A percentile compares a stretch with the other conserved stretches of the same genome.
Conservation (phyloP, 1,140 invertebrate genomes). For the Drosophila ambigua region DNA sequence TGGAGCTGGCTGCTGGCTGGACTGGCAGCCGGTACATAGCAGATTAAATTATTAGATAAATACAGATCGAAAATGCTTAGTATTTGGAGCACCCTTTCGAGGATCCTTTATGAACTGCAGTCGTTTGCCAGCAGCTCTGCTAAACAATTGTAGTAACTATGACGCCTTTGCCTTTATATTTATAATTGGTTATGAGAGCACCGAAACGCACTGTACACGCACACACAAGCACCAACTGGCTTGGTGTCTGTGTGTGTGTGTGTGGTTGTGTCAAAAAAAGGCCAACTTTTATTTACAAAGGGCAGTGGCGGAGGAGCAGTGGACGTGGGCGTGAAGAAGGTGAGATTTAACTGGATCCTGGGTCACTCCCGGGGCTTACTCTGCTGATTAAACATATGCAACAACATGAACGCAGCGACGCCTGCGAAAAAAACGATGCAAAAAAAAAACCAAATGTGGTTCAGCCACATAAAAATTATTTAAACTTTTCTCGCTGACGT, state of each 20-base stretch:
- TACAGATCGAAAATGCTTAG: too few species aligned
- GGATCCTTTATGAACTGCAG: too few species aligned
- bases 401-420: constrained; percentile 14
- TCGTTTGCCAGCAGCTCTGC: too few species aligned
- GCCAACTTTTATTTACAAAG: constrained; percentile 61
- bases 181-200: not conserved
- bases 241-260: constrained; percentile 30
- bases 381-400: constrained; percentile 78
- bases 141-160: constrained; percentile 2
- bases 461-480: constrained; percentile 74
- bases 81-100: too few species aligned
- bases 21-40: too few species aligned
- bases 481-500: constrained; percentile 43
- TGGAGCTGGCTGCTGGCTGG: too few species aligned
- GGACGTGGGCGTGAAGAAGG: constrained; percentile 18
- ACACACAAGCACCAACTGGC: constrained; percentile 7
- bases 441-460: constrained; percentile 19
- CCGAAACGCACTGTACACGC: constrained; percentile 30
- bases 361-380: constrained; percentile 61
- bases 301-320: not conserved
- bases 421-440: constrained; percentile 25
- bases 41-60: too few species aligned
- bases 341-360: constrained; percentile 47
- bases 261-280: constrained; percentile 49
- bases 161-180: not conserved